Conservation (phyloP, 2,113 vertebrate species). For the Lanius collurio region DNA sequence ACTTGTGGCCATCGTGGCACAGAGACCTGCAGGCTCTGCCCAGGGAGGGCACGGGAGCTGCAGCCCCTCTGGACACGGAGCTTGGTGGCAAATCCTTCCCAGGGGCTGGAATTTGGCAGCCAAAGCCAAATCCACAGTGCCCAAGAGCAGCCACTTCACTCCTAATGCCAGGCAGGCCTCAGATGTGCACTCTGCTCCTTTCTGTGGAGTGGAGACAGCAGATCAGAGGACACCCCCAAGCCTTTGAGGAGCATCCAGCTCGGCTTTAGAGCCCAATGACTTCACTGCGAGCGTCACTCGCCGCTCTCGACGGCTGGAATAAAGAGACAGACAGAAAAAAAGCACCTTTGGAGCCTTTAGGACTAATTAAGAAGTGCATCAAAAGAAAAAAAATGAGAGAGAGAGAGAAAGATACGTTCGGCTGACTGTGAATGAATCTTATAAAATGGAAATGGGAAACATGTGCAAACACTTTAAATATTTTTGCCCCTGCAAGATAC, state of each 20-base stretch:
- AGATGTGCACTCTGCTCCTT: slow-evolving; percentile 54
- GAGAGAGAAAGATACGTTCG: slow-evolving; percentile 47
- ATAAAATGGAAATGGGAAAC: slow-evolving; percentile 68
- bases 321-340: slow-evolving; percentile 32
- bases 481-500: slow-evolving; percentile 36
- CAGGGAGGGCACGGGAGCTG: not conserved
- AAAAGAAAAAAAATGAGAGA: not conserved
- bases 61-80: not conserved
- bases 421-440: slow-evolving; percentile 58
- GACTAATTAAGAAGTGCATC: slow-evolving; percentile 48
- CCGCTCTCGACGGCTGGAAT: not conserved
- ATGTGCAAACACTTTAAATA: slow-evolving; percentile 31
- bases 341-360: slow-evolving; percentile 45
- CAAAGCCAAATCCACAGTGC: not conserved
- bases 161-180: not conserved
- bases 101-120: not conserved
- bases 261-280: not conserved
- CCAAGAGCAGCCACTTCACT: not conserved
- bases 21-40: not conserved
- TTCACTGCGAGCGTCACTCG: slow-evolving; percentile 14
- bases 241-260: slow-evolving; percentile 66
- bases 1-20: rapidly evolving
- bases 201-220: not conserved
- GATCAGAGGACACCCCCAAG: slow-evolving; percentile 46
- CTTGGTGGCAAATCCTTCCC: not conserved